Evolutionary conservation across 1,140 invertebrate genomes (phyloP).

Genomic region (Drosophila sturtevanti): DNA sequence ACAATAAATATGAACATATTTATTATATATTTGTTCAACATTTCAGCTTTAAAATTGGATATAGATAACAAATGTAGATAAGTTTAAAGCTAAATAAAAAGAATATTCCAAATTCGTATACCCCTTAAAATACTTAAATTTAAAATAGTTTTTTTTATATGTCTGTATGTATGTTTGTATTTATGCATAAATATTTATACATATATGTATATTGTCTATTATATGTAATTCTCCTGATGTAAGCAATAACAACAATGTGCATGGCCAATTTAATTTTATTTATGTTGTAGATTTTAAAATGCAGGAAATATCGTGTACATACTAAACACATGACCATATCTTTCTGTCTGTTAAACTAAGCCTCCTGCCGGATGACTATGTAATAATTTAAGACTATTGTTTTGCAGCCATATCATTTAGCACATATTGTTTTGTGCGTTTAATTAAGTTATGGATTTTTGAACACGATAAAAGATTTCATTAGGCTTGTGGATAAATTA

Average conservation of each 20-base stretch:
- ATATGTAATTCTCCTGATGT: conserved; percentile 52
- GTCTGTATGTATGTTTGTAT: background rate
- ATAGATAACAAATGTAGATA: no score
- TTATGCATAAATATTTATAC: background rate
- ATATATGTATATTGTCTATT: conserved; percentile 30
- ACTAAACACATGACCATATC: conserved; percentile 42
- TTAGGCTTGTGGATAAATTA: conserved; percentile 56
- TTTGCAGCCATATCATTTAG: conserved; percentile 18
- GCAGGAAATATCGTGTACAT: conserved; percentile 35
- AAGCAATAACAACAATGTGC: conserved; percentile 44
- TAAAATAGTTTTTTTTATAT: background rate
- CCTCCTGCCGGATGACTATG: conserved; percentile 27
- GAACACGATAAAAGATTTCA: conserved; percentile 21
- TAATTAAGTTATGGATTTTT: conserved; percentile 64
- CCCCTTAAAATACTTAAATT: background rate
- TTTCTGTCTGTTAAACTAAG: conserved; percentile 35
- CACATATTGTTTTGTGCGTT: conserved; percentile 51
- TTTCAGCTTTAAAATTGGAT: no score
- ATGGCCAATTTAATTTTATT: conserved; percentile 60
- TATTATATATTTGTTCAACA: no score
- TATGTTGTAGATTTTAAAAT: conserved; percentile 57
- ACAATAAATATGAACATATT: no score
- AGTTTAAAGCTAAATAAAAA: background rate
- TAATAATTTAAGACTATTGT: conserved; percentile 57
- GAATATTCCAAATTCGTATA: background rate